Evolutionary conservation across 2,113 vertebrate genomes (phyloP), one percentile per base, ranked within the genome.

Genomic region (Penelope pileata): DNA sequence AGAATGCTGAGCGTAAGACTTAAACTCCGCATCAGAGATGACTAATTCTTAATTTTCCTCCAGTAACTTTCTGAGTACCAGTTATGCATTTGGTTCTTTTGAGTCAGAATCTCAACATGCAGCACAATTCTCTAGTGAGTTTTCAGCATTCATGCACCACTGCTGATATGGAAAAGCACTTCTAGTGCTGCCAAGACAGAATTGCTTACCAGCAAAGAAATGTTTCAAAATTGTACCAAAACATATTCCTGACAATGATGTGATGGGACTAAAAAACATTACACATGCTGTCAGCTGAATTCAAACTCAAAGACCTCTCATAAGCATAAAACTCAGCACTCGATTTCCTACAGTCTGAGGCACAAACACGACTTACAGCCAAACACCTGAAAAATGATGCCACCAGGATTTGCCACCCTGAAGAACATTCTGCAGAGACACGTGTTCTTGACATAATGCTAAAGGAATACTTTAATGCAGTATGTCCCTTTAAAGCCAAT

Each of bases 191-290:
- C 90, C 91, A 91, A 84, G 59, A 56, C 32, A 62, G 38, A 95
- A 94, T 53, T 89, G 83, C 91, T 94, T 94, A 72, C 73, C 72
- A 91, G 73, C 70, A 90, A 91, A 79, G 88, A 92, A 95, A 84
- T 38, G 59, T 62, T 89, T 91, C 89, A 73, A 75, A 95, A 76
- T 17, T 64, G 43, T 34, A 45, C 78, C 87, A 63, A 89, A 94
- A 85, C 56, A 51, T 19, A 73, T 91, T 89, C 91, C 38, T 76
- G 72, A 74, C 79, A 88, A 70, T 0, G 0, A 88, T 0, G 2
- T 83, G 73, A 50, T 81, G 73, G 64, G 80, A 88, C 82, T 92
- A 67, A 87, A 73, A 94, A 88, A 92, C 51, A 87, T 29, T 74
- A 42, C 78, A 67, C 0, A 2, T 85, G 50, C 76, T 27, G 1